Evolutionary conservation across 2,113 vertebrate species (phyloP), one percentile per base, ranked within the genome.

Genomic region (Oreamnos americanus): DNA sequence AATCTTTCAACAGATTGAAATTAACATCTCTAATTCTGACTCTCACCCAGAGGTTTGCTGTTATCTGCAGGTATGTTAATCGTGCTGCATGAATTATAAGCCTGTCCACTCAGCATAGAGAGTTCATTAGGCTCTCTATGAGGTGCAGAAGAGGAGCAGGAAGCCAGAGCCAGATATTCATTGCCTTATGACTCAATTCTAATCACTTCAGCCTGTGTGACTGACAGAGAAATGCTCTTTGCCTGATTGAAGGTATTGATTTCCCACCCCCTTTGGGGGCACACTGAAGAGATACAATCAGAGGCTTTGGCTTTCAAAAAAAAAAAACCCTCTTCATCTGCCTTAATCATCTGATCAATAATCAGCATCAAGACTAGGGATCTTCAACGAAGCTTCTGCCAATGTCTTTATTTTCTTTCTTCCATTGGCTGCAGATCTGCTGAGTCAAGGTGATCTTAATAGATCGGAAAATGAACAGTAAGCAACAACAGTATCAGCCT

Each of bases 291-390:
- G 99, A 99, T 99, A 99, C 99, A 99, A 99, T 99, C 99, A 99
- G 99, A 99, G 98, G 99, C 99, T 99, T 99, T 98, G 97, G 93
- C 99, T 99, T 99, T 99, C 98, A 99, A 99, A 99, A 99, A 99
- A 99, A 99, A 99, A 99, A 99, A 99, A 99, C 99, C 99, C 99
- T 99, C 99, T 99, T 99, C 99, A 99, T 99, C 99, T 99, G 99
- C 99, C 99, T 99, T 99, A 99, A 99, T 99, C 99, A 99, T 99
- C 99, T 99, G 99, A 99, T 99, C 99, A 97, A 99, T 99, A 99
- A 99, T 99, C 99, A 99, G 99, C 98, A 98, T 99, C 98, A 98
- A 99, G 99, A 99, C 98, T 98, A 98, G 97, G 98, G 98, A 99
- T 99, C 99, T 99, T 99, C 98, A 99, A 99, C 99, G 99, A 99